Evolutionary conservation across 2,797 vertebrate genomes (phyloP), one percentile per base, ranked within the genome.

Genomic region (Bradypus variegatus): DNA sequence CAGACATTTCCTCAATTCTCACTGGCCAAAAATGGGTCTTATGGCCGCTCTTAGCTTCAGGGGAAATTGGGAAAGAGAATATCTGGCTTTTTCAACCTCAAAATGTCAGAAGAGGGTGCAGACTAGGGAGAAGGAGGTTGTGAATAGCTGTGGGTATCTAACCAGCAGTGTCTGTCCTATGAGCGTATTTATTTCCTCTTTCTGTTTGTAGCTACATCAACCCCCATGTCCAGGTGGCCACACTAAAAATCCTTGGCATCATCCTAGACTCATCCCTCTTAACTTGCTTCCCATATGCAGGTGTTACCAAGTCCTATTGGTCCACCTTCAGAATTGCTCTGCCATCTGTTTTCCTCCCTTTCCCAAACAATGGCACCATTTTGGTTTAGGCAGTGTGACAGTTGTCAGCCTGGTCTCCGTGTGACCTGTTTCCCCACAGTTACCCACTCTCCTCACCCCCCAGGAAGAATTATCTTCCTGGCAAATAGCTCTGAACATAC

Each of bases 181-280:
- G n/a, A 65, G 83, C 21, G 55, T 50, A 86, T 67, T 86, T 81
- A 84, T 91, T 78, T 67, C 77, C 73, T 19, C 1, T 91, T 88
- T 90, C 64, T 94, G 9, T 45, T 92, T 36, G 16, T 65, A 86
- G 75, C 75, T 65, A 2, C 87, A 41, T 73, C 50, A 77, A n/a
- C 76, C 77, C 50, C 53, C 86, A 8, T 48, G 73, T 82, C 91
- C 95, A 96, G 90, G 93, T 94, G 91, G 86, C 95, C 95, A 88
- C 79, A 90, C 79, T 93, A 70, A 94, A 92, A 91, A n/a, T 13
- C 33, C 72, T 65, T 94, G 93, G 93, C 82, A 33, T 38, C 60
- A 13, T 69, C 85, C 67, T 70, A 72, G 18, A 76, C 58, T 84
- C 70, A 27, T 55, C 55, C 82, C 86, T 85, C 81, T 77, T 9